Base-by-base conservation (phyloP, 2,888 invertebrate genomes). In the Xanthostigma xanthostigma region DNA sequence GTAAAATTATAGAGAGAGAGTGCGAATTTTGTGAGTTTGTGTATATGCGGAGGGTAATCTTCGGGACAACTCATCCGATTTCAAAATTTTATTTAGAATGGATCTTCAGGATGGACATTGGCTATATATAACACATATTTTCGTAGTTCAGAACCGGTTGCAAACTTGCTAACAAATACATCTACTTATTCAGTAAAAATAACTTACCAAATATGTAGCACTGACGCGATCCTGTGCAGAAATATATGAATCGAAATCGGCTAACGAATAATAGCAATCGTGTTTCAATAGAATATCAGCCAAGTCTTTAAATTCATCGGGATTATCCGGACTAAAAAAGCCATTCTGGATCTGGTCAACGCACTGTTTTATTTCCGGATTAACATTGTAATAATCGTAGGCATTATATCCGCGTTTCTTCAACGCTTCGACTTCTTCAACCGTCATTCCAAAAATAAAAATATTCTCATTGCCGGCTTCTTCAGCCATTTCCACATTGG, bases 401-500 rank as follows among this genome's bases (percentile, higher is more conserved):
- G 97, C 92, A 64, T 95, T 87, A 74, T 99, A 98, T 4, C 95
- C 89, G 56, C 67, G 72, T 60, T 70, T 73, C 58, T 89, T 75
- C 50, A 86, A 64, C 1, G 73, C 86, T 56, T 86, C 83, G 0
- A 91, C 91, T 61, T 91, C 87, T 0, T 83, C 80, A 2, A 86
- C 87, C 5, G 75, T 83, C 88, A 90, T 88, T 52, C 91, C 98
- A 67, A 99, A 99, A 62, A 98, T 97, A n/a, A 74, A 98, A 98
- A 98, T 86, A 65, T 98, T 98, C 0, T 95, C 85, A 45, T 76
- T 69, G 1, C 97, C 97, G 82, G 97, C 97, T 67, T 99, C 98
- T 67, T 99, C 98, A 9, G 87, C 88, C 94, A 93, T 94, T 71
- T 99, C 98, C 2, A 99, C 96, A 65, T 99, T 99, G 52, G 98